phyloP scores from a whole-genome alignment of 2,797 vertebrate species.

The Lagodon rhomboides region DNA sequence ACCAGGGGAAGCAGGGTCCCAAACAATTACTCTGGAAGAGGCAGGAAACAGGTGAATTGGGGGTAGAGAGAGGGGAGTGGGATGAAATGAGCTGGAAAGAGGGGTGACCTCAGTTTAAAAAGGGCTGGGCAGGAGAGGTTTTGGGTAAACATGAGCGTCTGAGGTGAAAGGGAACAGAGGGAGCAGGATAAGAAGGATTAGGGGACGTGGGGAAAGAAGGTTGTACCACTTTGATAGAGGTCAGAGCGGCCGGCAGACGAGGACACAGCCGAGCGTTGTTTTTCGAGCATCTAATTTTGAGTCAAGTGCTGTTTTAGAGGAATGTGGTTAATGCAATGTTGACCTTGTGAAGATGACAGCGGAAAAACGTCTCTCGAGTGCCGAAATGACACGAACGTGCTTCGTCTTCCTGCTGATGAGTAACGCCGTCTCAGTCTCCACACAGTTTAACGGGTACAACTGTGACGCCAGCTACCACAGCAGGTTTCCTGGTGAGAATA shows the following conservation, averaged over 20 bases:
- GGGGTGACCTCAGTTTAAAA: conserved; percentile 75
- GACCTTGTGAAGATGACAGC: conserved; percentile 80
- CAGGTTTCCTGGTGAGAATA: conserved; percentile 97
- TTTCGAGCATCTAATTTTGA: conserved; percentile 60
- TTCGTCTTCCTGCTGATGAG: conserved; percentile 89
- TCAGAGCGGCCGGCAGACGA: conserved; percentile 51
- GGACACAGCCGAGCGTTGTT: conserved; percentile 44
- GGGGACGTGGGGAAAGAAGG: conserved; percentile 58
- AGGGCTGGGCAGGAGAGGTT: conserved; percentile 57
- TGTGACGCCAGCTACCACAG: conserved; percentile 96
- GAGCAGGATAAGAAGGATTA: conserved; percentile 71
- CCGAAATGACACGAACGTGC: conserved; percentile 91
- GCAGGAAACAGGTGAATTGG: conserved; percentile 65
- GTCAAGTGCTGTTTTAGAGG: conserved; percentile 55
- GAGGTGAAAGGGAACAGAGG: conserved; percentile 59
- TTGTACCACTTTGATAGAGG: conserved; percentile 70
- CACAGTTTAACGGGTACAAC: conserved; percentile 98
- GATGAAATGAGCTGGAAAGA: conserved; percentile 68
- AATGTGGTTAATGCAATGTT: conserved; percentile 68
- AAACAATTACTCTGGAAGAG: conserved; percentile 61
- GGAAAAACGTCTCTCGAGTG: conserved; percentile 80
- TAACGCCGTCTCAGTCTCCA: conserved; percentile 84
- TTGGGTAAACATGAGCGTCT: conserved; percentile 58
- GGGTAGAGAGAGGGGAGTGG: conserved; percentile 31
- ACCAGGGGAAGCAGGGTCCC: conserved; percentile 85